Base-by-base conservation (phyloP, 2,888 invertebrate genomes). In the Chromoteleia sp. region DNA sequence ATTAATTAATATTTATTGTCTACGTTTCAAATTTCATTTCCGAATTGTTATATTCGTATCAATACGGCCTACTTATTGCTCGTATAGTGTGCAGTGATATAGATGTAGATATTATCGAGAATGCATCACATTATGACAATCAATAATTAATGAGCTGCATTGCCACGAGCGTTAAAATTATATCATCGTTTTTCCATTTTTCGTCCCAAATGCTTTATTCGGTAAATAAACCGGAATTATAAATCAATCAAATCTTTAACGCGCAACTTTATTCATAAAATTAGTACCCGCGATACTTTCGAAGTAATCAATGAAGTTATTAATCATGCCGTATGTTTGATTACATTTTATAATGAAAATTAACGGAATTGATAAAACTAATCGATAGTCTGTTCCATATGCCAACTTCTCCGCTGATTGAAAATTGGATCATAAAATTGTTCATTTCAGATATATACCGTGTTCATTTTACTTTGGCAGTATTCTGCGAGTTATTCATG, bases 141-240 rank as follows among this genome's bases (percentile, higher is more conserved):
- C 50, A 59, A 59, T 71, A 39, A 59, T 58, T 71, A 71, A 71
- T 59, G 59, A 71, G 59, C 48, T 21, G 25, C 48, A 39, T 39
- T 17, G 59, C 50, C 59, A 29, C 48, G 14, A 48, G 70, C 48
- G 58, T 58, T 58, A 30, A 36, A 54, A 43, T 68, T 25, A 14
- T 21, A 43, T 43, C 29, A 25, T 0, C 10, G 43, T 48, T 30
- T 21, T 29, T 29, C 45, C 21, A 25, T 48, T 70, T 58, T 45
- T 58, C 15, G 21, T 4, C 6, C 12, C 10, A 4, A 17, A 3
- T 10, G 10, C 17, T 48, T 36, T 15, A 30, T 30, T 43, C 5
- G 15, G 17, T 30, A 41, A 41, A 54, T 36, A 30, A 30, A n/a
- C n/a, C 33, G 43, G 43, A 54, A 43, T 68, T 41, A 68, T 54